phyloP scores from a whole-genome alignment of 2,113 vertebrate genomes.

The Megaceryle torquata region DNA sequence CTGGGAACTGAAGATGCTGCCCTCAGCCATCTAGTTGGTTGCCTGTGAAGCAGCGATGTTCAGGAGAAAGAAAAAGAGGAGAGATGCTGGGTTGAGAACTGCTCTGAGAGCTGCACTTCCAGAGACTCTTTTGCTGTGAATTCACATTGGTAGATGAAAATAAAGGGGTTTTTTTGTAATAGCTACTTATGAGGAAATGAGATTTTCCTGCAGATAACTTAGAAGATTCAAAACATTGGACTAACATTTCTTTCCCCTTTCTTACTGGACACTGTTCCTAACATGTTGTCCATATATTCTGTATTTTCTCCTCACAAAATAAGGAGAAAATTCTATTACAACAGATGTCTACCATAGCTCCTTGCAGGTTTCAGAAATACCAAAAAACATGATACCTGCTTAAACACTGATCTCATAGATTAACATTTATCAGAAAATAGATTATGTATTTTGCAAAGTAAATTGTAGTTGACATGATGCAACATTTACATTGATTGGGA shows the following conservation, averaged over 20 bases:
- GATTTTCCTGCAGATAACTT: background rate
- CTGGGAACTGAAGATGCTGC: background rate
- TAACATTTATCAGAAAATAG: background rate
- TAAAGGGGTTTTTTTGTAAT: background rate
- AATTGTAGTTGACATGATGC: background rate
- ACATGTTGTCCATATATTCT: background rate
- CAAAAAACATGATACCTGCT: background rate
- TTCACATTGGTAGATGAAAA: background rate
- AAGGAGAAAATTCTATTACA: background rate
- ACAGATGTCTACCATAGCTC: background rate
- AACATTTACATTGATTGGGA: background rate
- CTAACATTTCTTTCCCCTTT: background rate
- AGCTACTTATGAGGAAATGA: background rate
- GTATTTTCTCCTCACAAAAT: background rate
- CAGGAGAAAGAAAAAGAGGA: background rate
- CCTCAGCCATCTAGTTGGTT: background rate
- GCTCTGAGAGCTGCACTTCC: background rate
- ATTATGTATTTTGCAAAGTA: background rate
- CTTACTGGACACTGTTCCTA: background rate
- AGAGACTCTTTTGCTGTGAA: background rate
- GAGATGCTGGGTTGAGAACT: background rate
- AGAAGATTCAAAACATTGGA: background rate
- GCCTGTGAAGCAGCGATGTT: accelerated
- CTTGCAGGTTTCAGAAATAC: background rate
- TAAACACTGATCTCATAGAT: background rate